These are phyloP conservation scores for Diadophis punctatus DNA, from an alignment of 2,113 vertebrate genomes.

Conservation along the genomic window DNA sequence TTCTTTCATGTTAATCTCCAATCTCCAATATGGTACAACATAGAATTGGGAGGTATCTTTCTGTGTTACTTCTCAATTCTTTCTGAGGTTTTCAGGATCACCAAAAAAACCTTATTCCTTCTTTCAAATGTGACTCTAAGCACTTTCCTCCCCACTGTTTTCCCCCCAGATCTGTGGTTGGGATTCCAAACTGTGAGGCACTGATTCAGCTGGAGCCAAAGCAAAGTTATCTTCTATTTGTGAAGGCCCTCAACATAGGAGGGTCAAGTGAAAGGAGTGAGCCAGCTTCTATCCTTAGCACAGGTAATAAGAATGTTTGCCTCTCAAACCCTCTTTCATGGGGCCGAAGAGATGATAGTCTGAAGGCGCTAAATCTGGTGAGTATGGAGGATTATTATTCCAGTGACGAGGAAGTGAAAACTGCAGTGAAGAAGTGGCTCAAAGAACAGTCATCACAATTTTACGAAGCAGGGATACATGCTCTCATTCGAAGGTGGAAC, in stretches of 20 bases:
- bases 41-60: neutral
- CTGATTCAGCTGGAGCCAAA: conserved; percentile 82
- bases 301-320: conserved; percentile 74
- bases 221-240: conserved; percentile 72
- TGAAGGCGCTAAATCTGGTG: too few species aligned
- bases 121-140: neutral
- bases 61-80: neutral
- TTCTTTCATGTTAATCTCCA: neutral
- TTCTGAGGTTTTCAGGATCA: neutral
- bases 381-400: too few species aligned
- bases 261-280: conserved; percentile 83
- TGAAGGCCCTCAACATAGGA: conserved; percentile 86
- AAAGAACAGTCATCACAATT: too few species aligned
- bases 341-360: too few species aligned
- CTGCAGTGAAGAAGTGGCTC: too few species aligned
- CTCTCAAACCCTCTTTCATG: too few species aligned
- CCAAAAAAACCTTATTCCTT: neutral
- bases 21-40: neutral
- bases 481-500: too few species aligned
- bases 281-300: conserved; percentile 73
- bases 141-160: too few species aligned
- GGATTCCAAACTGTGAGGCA: conserved; percentile 87
- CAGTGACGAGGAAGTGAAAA: too few species aligned
- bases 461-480: too few species aligned
- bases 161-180: conserved; percentile 80